Base-by-base conservation (phyloP, 2,113 vertebrate species). In the Otocyon megalotis region DNA sequence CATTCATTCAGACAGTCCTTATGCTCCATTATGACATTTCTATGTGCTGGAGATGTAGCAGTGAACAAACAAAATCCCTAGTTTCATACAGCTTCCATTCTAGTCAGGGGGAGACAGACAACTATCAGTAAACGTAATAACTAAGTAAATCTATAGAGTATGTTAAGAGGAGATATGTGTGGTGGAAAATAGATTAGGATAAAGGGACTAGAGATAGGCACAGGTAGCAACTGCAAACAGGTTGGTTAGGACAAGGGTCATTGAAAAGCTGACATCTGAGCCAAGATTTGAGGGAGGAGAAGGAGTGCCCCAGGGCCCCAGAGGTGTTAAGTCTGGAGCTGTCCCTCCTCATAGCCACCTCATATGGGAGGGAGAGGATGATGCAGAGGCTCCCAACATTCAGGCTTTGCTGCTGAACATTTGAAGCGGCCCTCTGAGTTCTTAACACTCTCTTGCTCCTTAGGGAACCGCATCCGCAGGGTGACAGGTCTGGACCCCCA, bases 381-480 rank as follows among this genome's bases (percentile, higher is more conserved):
- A 50, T 32, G 10, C 22, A 28, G 71, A 79, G 63, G 16, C 3
- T 58, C 32, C 65, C n/a, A 9, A n/a, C 19, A 93, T 58, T 63
- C 32, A 67, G n/a, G 15, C 7, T 50, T 15, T 48, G 35, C 22
- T 65, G 54, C 22, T 88, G 58, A 65, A 50, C 28, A 10, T n/a
- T n/a, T 1, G 0, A 24, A 63, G 26, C 5, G 26, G 32, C n/a
- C 26, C 74, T 93, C 30, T 79, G 76, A 87, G 37, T 16, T 56
- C 67, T 24, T n/a, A 26, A 53, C 37, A 54, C 37, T 8, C 48
- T 93, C 56, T 26, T 90, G 54, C 53, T 92, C 53, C 80, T 72
- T 97, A 99, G 99, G 99, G 93, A 99, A 99, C 95, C 88, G 95
- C 54, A 99, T 99, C 95, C 97, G 97, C 89, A 82, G 5, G 22